Base-by-base conservation (phyloP, 2,113 vertebrate genomes). In the Sylvilagus bachmani region DNA sequence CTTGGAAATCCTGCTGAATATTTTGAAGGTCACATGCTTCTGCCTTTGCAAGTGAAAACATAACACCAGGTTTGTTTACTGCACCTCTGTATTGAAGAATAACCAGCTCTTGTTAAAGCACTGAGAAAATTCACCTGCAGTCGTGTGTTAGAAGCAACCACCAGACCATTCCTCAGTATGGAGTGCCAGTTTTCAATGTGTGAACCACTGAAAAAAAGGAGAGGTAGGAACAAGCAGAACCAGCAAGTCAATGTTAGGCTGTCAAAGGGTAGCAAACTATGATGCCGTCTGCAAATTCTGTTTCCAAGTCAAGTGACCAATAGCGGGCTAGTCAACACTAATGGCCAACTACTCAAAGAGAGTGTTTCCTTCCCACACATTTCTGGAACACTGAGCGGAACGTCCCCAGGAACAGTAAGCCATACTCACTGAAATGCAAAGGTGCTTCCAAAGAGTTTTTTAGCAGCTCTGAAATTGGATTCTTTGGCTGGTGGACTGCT, bases 401-500 rank as follows among this genome's bases (percentile, higher is more conserved):
- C 25, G 80, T 3, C 11, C 29, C 49, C 12, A 31, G 27, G 1
- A 38, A 31, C 24, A 33, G 0, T 0, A 64, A 89, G 80, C 33
- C 86, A 36, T 90, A 99, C 99, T 98, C 95, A 99, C 99, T 99
- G 99, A 98, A 99, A 99, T 97, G 99, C 99, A 95, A 99, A 99
- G 81, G 99, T 99, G 97, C 99, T 99, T 97, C 99, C 99, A 0
- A 99, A 99, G 94, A 99, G 99, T 98, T 98, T 99, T 98, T 99
- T 99, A 98, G 99, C 99, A 98, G 99, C 98, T 99, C 99, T 98
- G 96, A 99, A 99, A 98, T 99, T 99, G 95, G 99, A 99, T 98
- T 99, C 99, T 99, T 99, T 99, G 99, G 99, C 99, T 98, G 99
- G 99, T 96, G 99, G 99, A 97, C 99, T 99, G 98, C 99, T 99